phyloP scores from a whole-genome alignment of 2,797 vertebrate species.

The Artibeus lituratus region DNA sequence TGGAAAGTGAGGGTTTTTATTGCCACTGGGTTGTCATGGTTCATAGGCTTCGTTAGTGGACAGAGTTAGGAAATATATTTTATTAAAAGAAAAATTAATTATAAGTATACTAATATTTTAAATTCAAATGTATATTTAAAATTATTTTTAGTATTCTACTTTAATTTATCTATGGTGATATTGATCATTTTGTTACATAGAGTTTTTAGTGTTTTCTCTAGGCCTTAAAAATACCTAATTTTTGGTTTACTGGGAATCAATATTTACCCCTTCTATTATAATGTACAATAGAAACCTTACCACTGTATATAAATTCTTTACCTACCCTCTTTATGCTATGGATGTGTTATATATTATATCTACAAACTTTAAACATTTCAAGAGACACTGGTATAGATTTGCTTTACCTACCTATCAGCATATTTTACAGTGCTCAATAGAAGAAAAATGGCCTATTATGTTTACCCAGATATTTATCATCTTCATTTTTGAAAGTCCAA shows the following conservation, averaged over 20 bases:
- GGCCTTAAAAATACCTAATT: neutral
- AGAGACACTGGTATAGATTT: neutral
- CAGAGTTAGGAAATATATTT: neutral
- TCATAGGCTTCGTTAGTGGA: neutral
- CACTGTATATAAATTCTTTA: neutral
- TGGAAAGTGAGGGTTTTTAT: neutral
- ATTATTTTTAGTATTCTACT: neutral
- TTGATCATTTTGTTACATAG: neutral
- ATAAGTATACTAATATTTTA: neutral
- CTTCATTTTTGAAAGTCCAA: neutral
- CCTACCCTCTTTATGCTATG: neutral
- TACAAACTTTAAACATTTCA: neutral
- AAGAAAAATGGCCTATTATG: neutral
- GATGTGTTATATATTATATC: neutral
- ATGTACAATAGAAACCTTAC: neutral
- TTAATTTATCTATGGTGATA: neutral
- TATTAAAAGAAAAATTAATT: neutral
- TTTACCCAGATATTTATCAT: neutral
- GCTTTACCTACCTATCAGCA: neutral
- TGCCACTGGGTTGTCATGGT: neutral
- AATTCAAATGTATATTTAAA: neutral
- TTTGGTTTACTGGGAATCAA: neutral
- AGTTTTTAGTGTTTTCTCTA: neutral
- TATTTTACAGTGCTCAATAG: neutral
- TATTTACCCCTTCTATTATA: neutral